Conservation (phyloP, 2,113 vertebrate genomes). For the Pterocles burchelli region DNA sequence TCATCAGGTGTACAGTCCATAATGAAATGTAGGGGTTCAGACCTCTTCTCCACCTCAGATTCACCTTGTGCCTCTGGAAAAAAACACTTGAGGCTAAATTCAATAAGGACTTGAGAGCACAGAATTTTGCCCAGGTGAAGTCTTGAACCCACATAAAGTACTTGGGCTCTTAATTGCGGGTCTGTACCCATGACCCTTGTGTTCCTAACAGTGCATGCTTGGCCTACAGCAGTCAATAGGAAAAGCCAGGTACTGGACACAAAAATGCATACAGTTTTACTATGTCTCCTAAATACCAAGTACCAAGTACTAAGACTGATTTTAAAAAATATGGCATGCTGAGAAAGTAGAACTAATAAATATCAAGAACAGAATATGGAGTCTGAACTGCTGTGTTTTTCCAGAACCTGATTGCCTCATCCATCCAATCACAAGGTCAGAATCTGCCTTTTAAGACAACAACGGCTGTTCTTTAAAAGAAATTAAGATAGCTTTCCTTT, state of each 20-base stretch:
- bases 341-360: neutral
- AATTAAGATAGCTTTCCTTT: neutral
- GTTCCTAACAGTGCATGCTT: neutral
- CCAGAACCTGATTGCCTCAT: neutral
- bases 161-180: rapidly evolving
- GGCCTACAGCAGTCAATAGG: neutral
- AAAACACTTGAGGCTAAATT: neutral
- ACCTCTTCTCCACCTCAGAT: neutral
- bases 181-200: neutral
- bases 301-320: neutral
- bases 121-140: neutral
- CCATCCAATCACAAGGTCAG: neutral
- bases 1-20: neutral
- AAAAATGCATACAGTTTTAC: neutral
- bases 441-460: neutral
- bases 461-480: neutral
- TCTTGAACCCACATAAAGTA: neutral
- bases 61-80: neutral
- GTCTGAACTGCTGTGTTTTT: neutral
- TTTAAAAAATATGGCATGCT: neutral
- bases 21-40: neutral
- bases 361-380: neutral
- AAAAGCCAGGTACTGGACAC: neutral
- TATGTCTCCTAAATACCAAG: neutral
- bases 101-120: neutral